Base-by-base conservation (phyloP, 2,888 invertebrate species). In the Cataglyphis livida region DNA sequence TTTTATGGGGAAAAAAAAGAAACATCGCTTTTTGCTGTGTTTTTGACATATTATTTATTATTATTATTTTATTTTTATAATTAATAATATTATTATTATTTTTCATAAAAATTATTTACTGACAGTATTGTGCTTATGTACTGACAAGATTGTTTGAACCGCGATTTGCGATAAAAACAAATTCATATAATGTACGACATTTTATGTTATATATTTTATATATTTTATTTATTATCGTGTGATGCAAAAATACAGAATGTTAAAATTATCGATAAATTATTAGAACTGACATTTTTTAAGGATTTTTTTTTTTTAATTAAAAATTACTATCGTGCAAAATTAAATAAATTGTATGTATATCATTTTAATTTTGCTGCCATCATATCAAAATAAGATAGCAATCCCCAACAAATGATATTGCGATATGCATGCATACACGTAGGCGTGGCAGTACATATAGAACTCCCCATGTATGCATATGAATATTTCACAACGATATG, bases 361-460 rank as follows among this genome's bases (percentile, higher is more conserved):
- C 0, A 3, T 10, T 25, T 35, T 18, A 2, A n/a, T 74, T 62
- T 61, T 9, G 15, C 15, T 61, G 61, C 32, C 15, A 25, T 38
- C n/a, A 18, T 10, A 28, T 28, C 12, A 21, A 38, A 62, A 28
- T n/a, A 51, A n/a, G 7, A 18, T 1, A 48, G 35, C 25, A 65
- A 41, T 54, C 1, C 32, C 12, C n/a, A n/a, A 38, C 54, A 51
- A 51, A 38, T 38, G 64, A 65, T 64, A 64, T 76, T 51, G 9
- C 7, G 12, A 3, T 18, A 3, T 51, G 21, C 28, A 54, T 21
- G 62, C 35, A 38, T 51, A 75, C 41, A 75, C 41, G n/a, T 65
- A 65, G 51, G 35, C 38, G 75, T 38, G 75, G 25, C 28, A 12
- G 21, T 75, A 75, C 51, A 64, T 65, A 48, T n/a, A 25, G 9